phyloP scores from a whole-genome alignment of 2,888 invertebrate species.

The Morpho deidamia region DNA sequence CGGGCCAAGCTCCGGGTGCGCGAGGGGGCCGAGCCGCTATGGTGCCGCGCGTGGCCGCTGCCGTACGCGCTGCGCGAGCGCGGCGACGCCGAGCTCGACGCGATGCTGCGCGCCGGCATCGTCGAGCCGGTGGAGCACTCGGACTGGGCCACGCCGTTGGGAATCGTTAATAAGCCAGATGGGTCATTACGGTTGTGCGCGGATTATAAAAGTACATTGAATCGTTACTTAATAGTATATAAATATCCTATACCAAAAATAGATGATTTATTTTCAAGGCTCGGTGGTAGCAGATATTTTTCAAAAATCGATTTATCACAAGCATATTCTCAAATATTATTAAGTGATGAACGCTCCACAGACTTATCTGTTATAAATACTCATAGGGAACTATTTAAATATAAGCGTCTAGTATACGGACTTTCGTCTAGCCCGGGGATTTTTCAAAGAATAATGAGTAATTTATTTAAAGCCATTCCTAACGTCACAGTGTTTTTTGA shows the following conservation, averaged over 20 bases:
- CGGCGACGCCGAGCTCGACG: neutral
- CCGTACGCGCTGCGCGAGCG: neutral
- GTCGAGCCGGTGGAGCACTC: neutral
- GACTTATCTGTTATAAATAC: slow-evolving; percentile 2
- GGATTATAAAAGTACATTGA: slow-evolving; percentile 2
- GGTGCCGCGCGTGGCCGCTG: neutral
- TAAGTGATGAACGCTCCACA: slow-evolving; percentile 2
- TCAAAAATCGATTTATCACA: slow-evolving; percentile 12
- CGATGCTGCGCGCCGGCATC: neutral
- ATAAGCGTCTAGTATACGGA: neutral
- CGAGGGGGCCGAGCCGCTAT: neutral
- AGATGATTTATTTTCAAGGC: slow-evolving; percentile 1
- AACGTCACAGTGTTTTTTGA: neutral
- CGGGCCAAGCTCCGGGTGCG: neutral
- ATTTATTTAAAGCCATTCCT: neutral
- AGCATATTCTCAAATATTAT: slow-evolving; percentile 7
- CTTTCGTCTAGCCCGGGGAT: neutral
- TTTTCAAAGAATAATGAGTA: neutral
- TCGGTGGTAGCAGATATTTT: neutral
- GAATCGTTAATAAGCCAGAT: neutral
- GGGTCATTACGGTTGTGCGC: slow-evolving; percentile 18
- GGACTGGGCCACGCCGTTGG: neutral
- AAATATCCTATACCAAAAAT: slow-evolving; percentile 7
- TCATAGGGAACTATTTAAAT: neutral
- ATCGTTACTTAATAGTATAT: slow-evolving; percentile 2